Evolutionary conservation across 1,140 invertebrate genomes (phyloP), one percentile per base, ranked within the genome.

Genomic region (Nymphalis io): DNA sequence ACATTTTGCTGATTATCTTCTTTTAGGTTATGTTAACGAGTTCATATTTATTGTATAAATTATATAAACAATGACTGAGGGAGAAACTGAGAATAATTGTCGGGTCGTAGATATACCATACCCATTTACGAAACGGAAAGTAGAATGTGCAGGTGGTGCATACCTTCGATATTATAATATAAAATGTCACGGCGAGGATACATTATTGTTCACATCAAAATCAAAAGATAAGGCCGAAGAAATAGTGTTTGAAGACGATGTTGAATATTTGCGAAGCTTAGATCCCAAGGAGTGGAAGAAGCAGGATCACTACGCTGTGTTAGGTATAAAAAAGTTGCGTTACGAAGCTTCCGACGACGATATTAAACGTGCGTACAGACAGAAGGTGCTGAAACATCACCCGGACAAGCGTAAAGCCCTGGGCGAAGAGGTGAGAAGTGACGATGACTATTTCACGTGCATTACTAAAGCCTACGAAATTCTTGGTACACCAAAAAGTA

Each of bases 251-350:
- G 96, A 97, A 76, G 96, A 97, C 74, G 96, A 99, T 91, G 94
- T 98, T 4, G 93, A 94, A 62, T 98, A 97, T 84, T 92, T 99
- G 21, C 93, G 96, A 73, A 97, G 96, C 39, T 93, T 99, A 61
- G 97, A 99, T 92, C 98, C 98, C n/a, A 98, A 97, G 85, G 96
- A 98, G 82, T 99, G 98, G 98, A 99, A 98, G 93, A 95, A 97
- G 82, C 98, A 99, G 93, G 98, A 99, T 88, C 98, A 99, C 92
- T 99, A 99, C 92, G 95, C 95, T 57, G 97, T 99, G 18, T 90
- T 99, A 60, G 98, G 98, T 42, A 93, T 99, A 69, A 95, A 95
- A 79, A 95, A 96, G 69, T 89, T 97, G 59, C 93, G 98, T 48
- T 92, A 90, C 81, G 94, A 94, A 88, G 98, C 98, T 0, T 95